A percentile compares a stretch with the other conserved stretches of the same genome.
Conservation (phyloP, 2,113 vertebrate genomes). For the Percina caprodes region DNA sequence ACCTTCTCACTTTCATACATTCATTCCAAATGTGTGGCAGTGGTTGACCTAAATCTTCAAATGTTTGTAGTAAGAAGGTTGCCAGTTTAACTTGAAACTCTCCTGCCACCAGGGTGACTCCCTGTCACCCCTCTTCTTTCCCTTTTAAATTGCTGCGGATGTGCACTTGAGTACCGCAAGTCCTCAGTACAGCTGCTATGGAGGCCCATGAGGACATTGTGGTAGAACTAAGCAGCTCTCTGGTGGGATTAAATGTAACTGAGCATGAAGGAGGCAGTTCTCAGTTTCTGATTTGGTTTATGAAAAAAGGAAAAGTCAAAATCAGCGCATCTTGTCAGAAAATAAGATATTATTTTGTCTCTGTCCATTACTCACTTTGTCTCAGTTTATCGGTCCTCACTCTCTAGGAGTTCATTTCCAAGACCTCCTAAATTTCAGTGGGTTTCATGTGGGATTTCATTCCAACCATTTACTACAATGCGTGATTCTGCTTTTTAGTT, state of each 20-base stretch:
- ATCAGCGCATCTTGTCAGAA: constrained; percentile 23
- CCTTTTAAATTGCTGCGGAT: not conserved
- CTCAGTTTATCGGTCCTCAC: not conserved
- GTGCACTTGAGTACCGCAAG: constrained; percentile 7
- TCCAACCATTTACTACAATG: not conserved
- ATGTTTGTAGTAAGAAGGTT: not conserved
- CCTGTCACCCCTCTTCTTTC: not conserved
- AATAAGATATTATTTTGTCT: not conserved
- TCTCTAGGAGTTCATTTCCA: not conserved
- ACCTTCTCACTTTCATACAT: not conserved
- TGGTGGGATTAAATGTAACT: constrained; percentile 36
- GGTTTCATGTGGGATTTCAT: not conserved
- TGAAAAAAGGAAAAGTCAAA: constrained; percentile 30
- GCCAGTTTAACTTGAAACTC: not conserved
- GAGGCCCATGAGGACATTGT: constrained; percentile 20
- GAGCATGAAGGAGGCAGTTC: constrained; percentile 50
- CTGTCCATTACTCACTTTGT: not conserved
- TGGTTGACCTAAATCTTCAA: constrained; percentile 11
- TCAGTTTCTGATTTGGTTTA: constrained; percentile 34
- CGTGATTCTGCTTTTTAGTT: not conserved
- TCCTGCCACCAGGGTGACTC: no score
- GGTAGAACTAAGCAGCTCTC: constrained; percentile 42
- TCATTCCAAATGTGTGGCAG: not conserved
- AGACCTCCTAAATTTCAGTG: not conserved
- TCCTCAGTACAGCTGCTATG: constrained; percentile 26